These are phyloP conservation scores for Conus ventricosus DNA, from an alignment of 1,140 invertebrate genomes.

Conservation along the genomic window DNA sequence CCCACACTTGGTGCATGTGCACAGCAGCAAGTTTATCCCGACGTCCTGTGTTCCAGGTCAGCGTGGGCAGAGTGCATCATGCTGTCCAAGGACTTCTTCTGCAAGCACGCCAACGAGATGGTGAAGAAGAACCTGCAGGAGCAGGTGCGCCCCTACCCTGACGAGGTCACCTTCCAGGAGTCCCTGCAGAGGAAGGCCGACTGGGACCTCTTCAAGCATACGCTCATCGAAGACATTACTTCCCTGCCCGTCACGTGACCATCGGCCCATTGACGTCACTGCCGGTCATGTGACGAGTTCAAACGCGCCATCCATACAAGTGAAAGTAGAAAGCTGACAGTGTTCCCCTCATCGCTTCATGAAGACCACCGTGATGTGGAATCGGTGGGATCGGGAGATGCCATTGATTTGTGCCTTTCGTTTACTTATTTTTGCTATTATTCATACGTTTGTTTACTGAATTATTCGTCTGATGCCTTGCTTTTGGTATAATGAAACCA, in stretches of 20 bases:
- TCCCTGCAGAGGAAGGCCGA: constrained; percentile 65
- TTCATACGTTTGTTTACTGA: too few relatives aligned
- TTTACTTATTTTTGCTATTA: too few relatives aligned
- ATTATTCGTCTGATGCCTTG: too few relatives aligned
- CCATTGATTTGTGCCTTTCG: too few relatives aligned
- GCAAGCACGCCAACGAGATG: constrained; percentile 59
- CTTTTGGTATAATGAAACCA: too few relatives aligned
- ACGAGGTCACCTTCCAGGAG: constrained; percentile 64
- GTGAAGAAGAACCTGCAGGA: constrained; percentile 58
- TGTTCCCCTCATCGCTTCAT: neutral
- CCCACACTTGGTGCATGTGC: too few relatives aligned
- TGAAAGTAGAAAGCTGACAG: neutral
- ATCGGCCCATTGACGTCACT: neutral
- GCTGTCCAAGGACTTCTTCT: constrained; percentile 67
- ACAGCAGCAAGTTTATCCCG: too few relatives aligned
- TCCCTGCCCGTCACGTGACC: constrained; percentile 26
- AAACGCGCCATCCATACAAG: neutral
- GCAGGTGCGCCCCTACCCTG: constrained; percentile 60
- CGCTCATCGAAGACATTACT: constrained; percentile 58
- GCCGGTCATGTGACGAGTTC: neutral
- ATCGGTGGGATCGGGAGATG: too few relatives aligned
- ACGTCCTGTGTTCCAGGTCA: constrained; percentile 53
- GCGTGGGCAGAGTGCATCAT: constrained; percentile 71
- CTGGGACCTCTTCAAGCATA: constrained; percentile 64
- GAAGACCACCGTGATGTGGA: too few relatives aligned